Conservation (phyloP, 2,888 invertebrate species). For the Luffia ferchaultella region DNA sequence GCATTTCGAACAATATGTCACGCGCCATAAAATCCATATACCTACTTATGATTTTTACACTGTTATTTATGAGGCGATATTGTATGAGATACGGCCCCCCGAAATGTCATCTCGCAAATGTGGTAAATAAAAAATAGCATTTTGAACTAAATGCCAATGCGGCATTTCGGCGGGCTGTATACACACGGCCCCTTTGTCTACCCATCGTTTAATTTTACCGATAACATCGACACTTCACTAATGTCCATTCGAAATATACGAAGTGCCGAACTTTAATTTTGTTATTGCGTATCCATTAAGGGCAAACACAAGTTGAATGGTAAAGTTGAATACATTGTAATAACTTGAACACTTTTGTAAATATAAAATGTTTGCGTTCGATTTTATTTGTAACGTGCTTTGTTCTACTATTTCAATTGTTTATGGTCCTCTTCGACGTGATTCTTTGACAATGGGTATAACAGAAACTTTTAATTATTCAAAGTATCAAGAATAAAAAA, state of each 20-base stretch:
- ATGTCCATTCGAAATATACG: slow-evolving; percentile 19
- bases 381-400: too few species aligned
- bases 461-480: too few species aligned
- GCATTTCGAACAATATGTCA: neutral
- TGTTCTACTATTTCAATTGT: neutral
- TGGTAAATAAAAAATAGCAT: slow-evolving; percentile 54
- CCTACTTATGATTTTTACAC: neutral
- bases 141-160: slow-evolving; percentile 42
- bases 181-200: neutral
- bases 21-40: neutral
- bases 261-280: slow-evolving; percentile 23
- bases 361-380: neutral
- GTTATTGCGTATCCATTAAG: slow-evolving; percentile 24
- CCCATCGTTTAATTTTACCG: slow-evolving; percentile 28
- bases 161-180: slow-evolving; percentile 28
- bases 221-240: slow-evolving; percentile 24
- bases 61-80: neutral
- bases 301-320: slow-evolving; percentile 28
- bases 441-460: too few species aligned
- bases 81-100: slow-evolving; percentile 25
- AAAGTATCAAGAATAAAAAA: too few species aligned
- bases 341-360: neutral
- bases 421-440: too few species aligned
- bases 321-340: neutral
- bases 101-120: slow-evolving; percentile 60